A percentile compares a stretch with the other conserved stretches of the same genome.
Conservation (phyloP, 1,140 invertebrate species). For the Vollenhovia emeryi region DNA sequence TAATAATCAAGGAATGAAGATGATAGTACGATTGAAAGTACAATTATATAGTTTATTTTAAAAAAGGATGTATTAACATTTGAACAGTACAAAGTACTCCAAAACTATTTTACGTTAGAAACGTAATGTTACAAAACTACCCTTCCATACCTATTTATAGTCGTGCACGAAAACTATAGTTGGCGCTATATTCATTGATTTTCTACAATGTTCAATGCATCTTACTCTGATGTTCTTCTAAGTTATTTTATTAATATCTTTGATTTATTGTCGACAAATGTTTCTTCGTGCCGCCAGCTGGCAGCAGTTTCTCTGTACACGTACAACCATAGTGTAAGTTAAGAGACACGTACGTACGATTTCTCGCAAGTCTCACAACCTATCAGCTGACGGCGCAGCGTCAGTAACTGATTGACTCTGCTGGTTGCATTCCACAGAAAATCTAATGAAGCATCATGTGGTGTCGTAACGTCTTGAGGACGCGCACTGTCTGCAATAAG, state of each 20-base stretch:
- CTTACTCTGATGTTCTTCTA: not conserved
- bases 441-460: slow-evolving; percentile 46
- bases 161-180: not conserved
- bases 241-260: not conserved
- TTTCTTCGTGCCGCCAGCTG: slow-evolving; percentile 40
- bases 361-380: not conserved
- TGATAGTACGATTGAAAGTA: not conserved
- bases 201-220: not conserved
- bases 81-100: not conserved
- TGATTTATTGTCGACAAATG: slow-evolving; percentile 7
- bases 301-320: slow-evolving; percentile 46
- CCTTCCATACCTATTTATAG: not conserved
- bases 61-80: not conserved
- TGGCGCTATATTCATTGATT: not conserved
- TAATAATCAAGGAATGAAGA: not conserved
- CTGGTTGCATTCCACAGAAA: not conserved
- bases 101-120: not conserved
- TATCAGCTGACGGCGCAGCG: not conserved
- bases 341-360: not conserved
- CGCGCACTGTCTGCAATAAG: not conserved
- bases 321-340: not conserved
- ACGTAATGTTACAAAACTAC: not conserved
- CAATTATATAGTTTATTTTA: not conserved
- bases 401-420: not conserved
- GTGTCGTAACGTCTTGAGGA: slow-evolving; percentile 30